Evolutionary conservation across 2,888 invertebrate species (phyloP).

Genomic region (Dynastes tityus): DNA sequence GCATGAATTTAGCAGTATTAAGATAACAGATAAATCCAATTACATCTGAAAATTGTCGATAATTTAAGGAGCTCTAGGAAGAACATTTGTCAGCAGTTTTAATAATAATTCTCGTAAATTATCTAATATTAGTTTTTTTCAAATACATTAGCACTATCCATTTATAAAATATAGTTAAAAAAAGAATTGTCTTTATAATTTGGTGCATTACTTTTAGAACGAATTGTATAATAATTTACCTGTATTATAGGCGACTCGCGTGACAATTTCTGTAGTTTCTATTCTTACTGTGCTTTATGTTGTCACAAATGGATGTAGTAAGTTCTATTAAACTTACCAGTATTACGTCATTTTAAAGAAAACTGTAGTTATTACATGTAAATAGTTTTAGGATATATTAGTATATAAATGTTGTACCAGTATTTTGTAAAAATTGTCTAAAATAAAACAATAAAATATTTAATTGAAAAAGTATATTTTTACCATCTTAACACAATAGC

Average conservation of each 20-base stretch:
- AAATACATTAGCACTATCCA: no score
- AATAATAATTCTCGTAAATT: no score
- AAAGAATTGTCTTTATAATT: not conserved
- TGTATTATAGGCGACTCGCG: not conserved
- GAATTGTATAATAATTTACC: not conserved
- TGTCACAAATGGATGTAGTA: slow-evolving; percentile 35
- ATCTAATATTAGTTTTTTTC: no score
- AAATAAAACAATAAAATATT: slow-evolving; percentile 39
- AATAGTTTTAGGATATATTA: slow-evolving; percentile 39
- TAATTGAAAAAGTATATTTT: not conserved
- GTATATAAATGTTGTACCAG: slow-evolving; percentile 49
- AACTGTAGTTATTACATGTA: slow-evolving; percentile 29
- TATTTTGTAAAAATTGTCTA: slow-evolving; percentile 49
- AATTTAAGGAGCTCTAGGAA: no score
- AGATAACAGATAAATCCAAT: no score
- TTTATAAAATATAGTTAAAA: no score
- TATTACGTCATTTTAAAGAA: slow-evolving; percentile 30
- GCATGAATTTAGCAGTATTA: no score
- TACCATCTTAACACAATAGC: not conserved
- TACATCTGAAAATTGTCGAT: no score
- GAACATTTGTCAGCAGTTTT: no score
- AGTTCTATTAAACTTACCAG: slow-evolving; percentile 43
- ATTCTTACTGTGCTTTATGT: slow-evolving; percentile 42
- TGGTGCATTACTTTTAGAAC: no score
- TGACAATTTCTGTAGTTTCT: slow-evolving; percentile 42